Conservation (phyloP, 2,113 vertebrate genomes). For the Brachionichthys hirsutus region DNA sequence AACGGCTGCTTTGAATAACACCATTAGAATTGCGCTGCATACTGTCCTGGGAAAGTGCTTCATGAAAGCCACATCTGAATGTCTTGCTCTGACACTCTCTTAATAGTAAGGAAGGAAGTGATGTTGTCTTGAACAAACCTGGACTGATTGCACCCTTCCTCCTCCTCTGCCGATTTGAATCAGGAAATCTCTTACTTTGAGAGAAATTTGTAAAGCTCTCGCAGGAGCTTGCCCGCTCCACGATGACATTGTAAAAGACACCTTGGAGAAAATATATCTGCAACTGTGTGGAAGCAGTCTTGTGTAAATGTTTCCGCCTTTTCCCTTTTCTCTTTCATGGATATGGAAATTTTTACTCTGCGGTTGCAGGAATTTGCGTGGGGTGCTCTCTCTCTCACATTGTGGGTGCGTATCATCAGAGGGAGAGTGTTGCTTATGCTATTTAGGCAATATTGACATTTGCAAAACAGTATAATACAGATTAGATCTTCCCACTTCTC, state of each 20-base stretch:
- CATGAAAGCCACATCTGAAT: slow-evolving; percentile 69
- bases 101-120: slow-evolving; percentile 71
- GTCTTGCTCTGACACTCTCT: slow-evolving; percentile 64
- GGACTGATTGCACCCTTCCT: slow-evolving; percentile 75
- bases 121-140: slow-evolving; percentile 75
- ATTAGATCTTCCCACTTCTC: slow-evolving; percentile 55
- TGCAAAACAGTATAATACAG: slow-evolving; percentile 23
- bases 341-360: slow-evolving; percentile 66
- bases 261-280: slow-evolving; percentile 59
- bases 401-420: slow-evolving; percentile 36
- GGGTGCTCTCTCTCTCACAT: slow-evolving; percentile 3
- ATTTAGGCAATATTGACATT: slow-evolving; percentile 63
- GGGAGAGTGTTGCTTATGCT: slow-evolving; percentile 40
- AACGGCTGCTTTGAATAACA: slow-evolving; percentile 72
- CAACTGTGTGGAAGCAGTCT: slow-evolving; percentile 53
- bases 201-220: slow-evolving; percentile 52
- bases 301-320: slow-evolving; percentile 71
- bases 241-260: slow-evolving; percentile 64
- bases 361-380: slow-evolving; percentile 26
- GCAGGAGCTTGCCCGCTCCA: slow-evolving; percentile 52
- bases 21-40: slow-evolving; percentile 63
- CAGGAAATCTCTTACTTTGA: slow-evolving; percentile 65
- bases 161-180: slow-evolving; percentile 55
- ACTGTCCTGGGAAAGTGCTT: slow-evolving; percentile 72
- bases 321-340: slow-evolving; percentile 58